phyloP scores from a whole-genome alignment of 2,888 invertebrate genomes.

The Venustoraphidia nigricollis region DNA sequence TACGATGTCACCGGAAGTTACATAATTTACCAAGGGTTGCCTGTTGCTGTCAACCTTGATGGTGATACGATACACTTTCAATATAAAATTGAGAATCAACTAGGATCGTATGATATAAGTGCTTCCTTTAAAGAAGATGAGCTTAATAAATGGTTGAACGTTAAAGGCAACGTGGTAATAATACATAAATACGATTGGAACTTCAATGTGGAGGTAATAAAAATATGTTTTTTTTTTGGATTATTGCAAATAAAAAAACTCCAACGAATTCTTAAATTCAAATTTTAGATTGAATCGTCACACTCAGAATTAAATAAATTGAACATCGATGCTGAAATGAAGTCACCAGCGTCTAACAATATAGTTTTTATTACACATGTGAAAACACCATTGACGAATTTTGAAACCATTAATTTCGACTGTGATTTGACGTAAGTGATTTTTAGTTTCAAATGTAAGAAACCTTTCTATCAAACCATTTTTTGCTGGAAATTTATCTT shows the following conservation, averaged over 20 bases:
- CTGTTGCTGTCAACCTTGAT: slow-evolving; percentile 24
- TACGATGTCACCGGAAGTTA: slow-evolving; percentile 26
- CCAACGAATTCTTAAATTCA: neutral
- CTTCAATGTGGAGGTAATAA: slow-evolving; percentile 23
- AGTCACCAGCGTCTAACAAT: slow-evolving; percentile 15
- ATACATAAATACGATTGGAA: slow-evolving; percentile 28
- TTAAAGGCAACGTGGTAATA: slow-evolving; percentile 11
- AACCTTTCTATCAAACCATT: too few species aligned
- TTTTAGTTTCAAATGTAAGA: too few species aligned
- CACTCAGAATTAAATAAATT: slow-evolving; percentile 19
- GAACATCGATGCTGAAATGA: slow-evolving; percentile 18
- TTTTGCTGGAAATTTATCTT: too few species aligned
- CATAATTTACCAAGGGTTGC: slow-evolving; percentile 24
- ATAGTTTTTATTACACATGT: slow-evolving; percentile 20
- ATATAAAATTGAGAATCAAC: neutral
- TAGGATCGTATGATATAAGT: slow-evolving; percentile 14
- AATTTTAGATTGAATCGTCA: slow-evolving; percentile 21
- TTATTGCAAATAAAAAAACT: neutral
- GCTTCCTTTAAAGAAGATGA: slow-evolving; percentile 24
- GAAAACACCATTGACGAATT: slow-evolving; percentile 22
- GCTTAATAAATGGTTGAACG: slow-evolving; percentile 24
- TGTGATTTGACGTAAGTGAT: slow-evolving; percentile 15
- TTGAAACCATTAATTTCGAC: slow-evolving; percentile 22
- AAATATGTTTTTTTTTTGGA: neutral
- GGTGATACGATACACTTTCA: neutral